These are phyloP conservation scores for Tetramorium simillimum DNA, from an alignment of 1,140 invertebrate species.

Conservation along the genomic window DNA sequence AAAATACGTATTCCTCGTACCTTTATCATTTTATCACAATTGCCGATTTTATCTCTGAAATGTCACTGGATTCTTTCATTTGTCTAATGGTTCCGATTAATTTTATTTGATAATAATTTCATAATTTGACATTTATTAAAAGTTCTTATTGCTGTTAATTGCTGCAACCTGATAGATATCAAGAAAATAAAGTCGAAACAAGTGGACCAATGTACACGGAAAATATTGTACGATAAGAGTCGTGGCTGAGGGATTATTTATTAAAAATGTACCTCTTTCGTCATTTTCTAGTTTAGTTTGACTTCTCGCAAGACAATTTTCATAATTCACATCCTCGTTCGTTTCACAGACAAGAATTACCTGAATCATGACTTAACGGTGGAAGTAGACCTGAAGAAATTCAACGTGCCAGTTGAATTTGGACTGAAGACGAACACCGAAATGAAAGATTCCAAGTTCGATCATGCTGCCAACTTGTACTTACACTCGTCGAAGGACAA, in stretches of 20 bases:
- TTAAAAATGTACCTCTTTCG: neutral
- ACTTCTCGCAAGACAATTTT: neutral
- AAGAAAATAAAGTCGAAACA: neutral
- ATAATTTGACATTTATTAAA: neutral
- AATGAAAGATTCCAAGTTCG: constrained; percentile 86
- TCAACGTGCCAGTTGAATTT: constrained; percentile 90
- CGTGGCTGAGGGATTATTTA: neutral
- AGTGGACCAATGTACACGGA: neutral
- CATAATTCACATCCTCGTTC: neutral
- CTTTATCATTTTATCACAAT: neutral
- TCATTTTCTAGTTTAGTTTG: neutral
- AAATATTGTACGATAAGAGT: neutral
- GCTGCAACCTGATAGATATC: neutral
- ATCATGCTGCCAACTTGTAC: constrained; percentile 89
- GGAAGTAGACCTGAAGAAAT: constrained; percentile 89
- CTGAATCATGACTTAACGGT: constrained; percentile 86
- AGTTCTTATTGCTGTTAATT: neutral
- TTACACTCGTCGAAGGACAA: constrained; percentile 88
- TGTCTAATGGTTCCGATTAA: neutral
- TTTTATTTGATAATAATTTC: neutral
- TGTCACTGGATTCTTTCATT: neutral
- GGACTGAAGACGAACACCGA: constrained; percentile 88
- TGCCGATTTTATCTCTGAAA: neutral
- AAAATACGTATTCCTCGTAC: neutral
- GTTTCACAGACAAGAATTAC: constrained; percentile 75